phyloP scores from a whole-genome alignment of 2,113 vertebrate genomes.

The Lanius ludovicianus region DNA sequence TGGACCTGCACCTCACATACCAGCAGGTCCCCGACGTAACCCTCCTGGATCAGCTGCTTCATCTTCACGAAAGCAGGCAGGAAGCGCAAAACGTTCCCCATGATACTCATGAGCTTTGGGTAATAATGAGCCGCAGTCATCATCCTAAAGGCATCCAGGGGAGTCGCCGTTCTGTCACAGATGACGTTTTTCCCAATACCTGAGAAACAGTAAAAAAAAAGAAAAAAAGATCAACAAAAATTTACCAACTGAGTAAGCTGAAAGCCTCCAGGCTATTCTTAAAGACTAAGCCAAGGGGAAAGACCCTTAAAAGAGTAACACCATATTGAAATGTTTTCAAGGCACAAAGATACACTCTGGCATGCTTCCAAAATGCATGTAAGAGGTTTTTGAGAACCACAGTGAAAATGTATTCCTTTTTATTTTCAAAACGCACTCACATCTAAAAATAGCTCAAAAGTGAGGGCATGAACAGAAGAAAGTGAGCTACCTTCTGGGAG shows the following conservation, averaged over 20 bases:
- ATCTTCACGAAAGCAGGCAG: conserved; percentile 93
- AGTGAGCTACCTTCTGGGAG: neutral
- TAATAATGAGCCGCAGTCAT: conserved; percentile 98
- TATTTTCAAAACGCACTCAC: neutral
- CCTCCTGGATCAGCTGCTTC: conserved; percentile 96
- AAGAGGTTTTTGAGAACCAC: neutral
- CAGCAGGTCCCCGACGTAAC: conserved; percentile 92
- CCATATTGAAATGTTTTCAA: neutral
- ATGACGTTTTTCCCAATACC: conserved; percentile 98
- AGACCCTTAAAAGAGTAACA: neutral
- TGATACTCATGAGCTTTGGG: conserved; percentile 98
- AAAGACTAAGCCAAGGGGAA: neutral
- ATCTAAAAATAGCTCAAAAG: neutral
- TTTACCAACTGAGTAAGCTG: neutral
- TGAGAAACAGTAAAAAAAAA: conserved; percentile 36
- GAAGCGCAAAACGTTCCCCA: conserved; percentile 97
- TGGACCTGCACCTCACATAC: conserved; percentile 98
- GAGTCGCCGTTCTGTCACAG: conserved; percentile 94
- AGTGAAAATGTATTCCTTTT: neutral
- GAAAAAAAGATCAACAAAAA: neutral
- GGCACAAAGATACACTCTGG: neutral
- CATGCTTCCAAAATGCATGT: neutral
- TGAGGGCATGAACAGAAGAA: neutral
- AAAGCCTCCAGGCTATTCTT: neutral
- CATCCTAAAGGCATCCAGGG: conserved; percentile 96